These are phyloP conservation scores for Drosophila meridiana DNA, from an alignment of 2,888 invertebrate genomes.

Conservation along the genomic window DNA sequence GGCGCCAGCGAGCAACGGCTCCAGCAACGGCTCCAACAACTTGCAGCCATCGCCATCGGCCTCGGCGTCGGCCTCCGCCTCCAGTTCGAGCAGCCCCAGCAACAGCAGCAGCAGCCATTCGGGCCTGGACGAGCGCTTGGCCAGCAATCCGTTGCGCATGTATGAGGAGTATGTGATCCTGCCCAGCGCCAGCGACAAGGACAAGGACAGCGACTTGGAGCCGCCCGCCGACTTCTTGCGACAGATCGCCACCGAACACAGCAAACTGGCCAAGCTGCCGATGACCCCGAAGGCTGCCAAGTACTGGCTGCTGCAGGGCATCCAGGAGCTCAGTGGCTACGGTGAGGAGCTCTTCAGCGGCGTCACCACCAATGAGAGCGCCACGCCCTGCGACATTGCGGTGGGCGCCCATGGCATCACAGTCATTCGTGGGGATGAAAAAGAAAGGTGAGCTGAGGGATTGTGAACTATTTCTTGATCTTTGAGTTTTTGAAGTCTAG, in stretches of 20 bases:
- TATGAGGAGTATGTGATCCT: conserved; percentile 83
- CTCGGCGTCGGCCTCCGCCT: conserved; percentile 43
- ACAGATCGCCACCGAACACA: conserved; percentile 83
- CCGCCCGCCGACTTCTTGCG: conserved; percentile 82
- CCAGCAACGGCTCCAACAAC: conserved; percentile 15
- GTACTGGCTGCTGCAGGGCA: conserved; percentile 93
- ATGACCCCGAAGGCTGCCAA: conserved; percentile 92
- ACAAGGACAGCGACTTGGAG: conserved; percentile 37
- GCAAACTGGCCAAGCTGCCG: conserved; percentile 85
- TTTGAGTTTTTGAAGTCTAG: too few species aligned
- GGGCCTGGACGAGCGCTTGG: conserved; percentile 66
- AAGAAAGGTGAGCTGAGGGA: conserved; percentile 85
- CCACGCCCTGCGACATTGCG: conserved; percentile 87
- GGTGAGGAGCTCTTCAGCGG: conserved; percentile 92
- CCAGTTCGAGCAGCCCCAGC: conserved; percentile 58
- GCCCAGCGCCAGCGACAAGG: conserved; percentile 49
- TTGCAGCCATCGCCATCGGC: conserved; percentile 55
- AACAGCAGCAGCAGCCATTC: conserved; percentile 64
- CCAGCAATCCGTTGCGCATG: conserved; percentile 78
- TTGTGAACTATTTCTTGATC: neutral
- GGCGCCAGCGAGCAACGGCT: conserved; percentile 3
- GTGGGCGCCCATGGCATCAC: conserved; percentile 94
- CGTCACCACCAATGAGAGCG: conserved; percentile 85
- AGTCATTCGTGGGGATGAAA: conserved; percentile 89
- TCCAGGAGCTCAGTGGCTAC: conserved; percentile 91